Base-by-base conservation (phyloP, 1,140 invertebrate genomes). In the Zeugodacus cucurbitae region DNA sequence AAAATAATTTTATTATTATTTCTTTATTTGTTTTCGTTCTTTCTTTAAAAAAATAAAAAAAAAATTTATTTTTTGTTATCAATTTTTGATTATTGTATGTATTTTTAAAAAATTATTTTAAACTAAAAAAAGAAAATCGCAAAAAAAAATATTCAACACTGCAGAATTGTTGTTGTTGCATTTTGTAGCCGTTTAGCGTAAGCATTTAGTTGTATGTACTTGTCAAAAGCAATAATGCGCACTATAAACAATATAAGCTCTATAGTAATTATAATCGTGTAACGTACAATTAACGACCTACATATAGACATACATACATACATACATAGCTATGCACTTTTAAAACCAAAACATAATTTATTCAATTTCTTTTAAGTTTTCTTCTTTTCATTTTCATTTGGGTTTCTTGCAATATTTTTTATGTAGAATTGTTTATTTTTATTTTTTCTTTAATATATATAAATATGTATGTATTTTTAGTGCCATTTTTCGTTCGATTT, bases 151-250 rank as follows among this genome's bases (percentile, higher is more conserved):
- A 70, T 5, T 14, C 26, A 67, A 37, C 34, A 37, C 32, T 22
- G 67, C 34, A 74, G 34, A 26, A 67, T 67, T 34, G 64, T 22
- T 37, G 17, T 62, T 62, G 58, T 26, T 26, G 11, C 5, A 37
- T 37, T 74, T 74, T 37, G 34, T 74, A 74, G 67, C 20, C 67
- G 67, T 37, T 74, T 74, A 74, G 67, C 41, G 34, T 74, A 74
- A 74, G 67, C 67, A 41, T 37, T 74, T 74, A 74, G 67, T 74
- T 74, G 34, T 74, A 74, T 41, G 67, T 74, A 74, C 37, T 37
- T 74, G 67, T 37, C 67, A 74, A n/a, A n/a, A 74, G 67, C 67
- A 74, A 74, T 74, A 74, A 74, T 74, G 41, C 67, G 67, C 67
- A 74, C 67, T 37, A 74, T 74, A 41, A 34, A 74, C 17, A 74